phyloP scores from a whole-genome alignment of 1,140 invertebrate species.

The Ostrea edulis region DNA sequence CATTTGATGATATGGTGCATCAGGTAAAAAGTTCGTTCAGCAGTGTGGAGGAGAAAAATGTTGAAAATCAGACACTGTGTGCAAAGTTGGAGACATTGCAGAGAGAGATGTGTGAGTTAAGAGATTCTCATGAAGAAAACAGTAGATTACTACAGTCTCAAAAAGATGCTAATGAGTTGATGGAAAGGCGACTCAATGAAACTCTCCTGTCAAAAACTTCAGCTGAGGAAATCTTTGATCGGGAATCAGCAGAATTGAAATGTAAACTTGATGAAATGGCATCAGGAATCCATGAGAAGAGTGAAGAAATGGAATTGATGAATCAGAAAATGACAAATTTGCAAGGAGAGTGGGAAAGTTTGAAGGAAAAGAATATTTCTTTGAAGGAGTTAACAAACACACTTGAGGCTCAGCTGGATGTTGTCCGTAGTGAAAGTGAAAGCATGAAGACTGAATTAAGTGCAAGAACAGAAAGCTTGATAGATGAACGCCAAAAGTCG shows the following conservation, averaged over 20 bases:
- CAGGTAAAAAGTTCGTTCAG: conserved; percentile 26
- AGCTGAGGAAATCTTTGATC: conserved; percentile 21
- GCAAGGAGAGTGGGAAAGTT: conserved; percentile 4
- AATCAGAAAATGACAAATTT: conserved; percentile 50
- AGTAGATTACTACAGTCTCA: conserved; percentile 19
- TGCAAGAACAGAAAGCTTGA: no score
- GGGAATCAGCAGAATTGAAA: conserved; percentile 40
- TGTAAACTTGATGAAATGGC: conserved; percentile 50
- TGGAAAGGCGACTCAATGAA: conserved; percentile 44
- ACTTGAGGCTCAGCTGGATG: no score
- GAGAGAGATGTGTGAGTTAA: conserved; percentile 49
- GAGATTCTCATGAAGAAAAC: conserved; percentile 46
- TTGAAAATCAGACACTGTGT: conserved; percentile 44
- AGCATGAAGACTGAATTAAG: no score
- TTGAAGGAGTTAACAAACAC: no score
- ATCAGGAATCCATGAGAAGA: conserved; percentile 43
- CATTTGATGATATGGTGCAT: conserved; percentile 45
- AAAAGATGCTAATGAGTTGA: conserved; percentile 38
- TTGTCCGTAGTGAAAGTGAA: no score
- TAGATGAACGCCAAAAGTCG: no score
- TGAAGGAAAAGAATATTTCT: no score
- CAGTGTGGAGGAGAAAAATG: conserved; percentile 49
- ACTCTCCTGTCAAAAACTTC: conserved; percentile 19
- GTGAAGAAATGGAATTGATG: conserved; percentile 47
- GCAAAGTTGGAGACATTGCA: conserved; percentile 46